These are phyloP conservation scores for Hesperia comma DNA, from an alignment of 2,888 invertebrate genomes.

Conservation along the genomic window DNA sequence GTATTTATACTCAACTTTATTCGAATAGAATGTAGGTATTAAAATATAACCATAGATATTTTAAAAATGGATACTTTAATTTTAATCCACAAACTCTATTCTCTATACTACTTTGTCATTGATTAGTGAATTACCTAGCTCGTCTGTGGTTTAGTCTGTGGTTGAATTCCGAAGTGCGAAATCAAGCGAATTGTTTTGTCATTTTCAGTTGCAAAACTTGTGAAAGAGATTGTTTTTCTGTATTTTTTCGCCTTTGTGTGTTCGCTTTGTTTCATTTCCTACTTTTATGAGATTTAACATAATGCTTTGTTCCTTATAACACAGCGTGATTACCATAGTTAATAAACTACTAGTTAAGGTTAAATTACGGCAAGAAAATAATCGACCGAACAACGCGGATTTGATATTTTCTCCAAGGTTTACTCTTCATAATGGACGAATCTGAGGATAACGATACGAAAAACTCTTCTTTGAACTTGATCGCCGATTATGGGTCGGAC, in stretches of 20 bases:
- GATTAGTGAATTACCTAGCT: too few relatives aligned
- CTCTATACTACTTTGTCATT: too few relatives aligned
- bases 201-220: slow-evolving; percentile 31
- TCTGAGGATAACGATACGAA: slow-evolving; percentile 73
- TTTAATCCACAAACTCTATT: too few relatives aligned
- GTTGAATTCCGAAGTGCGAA: too few relatives aligned
- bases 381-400: slow-evolving; percentile 24
- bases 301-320: slow-evolving; percentile 3
- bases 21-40: too few relatives aligned
- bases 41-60: too few relatives aligned
- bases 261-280: slow-evolving; percentile 42
- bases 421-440: slow-evolving; percentile 70
- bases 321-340: not conserved
- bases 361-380: slow-evolving; percentile 7
- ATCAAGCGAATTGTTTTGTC: slow-evolving; percentile 14
- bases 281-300: not conserved
- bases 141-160: not conserved
- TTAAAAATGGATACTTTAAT: too few relatives aligned
- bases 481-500: slow-evolving; percentile 77
- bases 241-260: slow-evolving; percentile 43
- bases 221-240: slow-evolving; percentile 42
- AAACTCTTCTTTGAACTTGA: slow-evolving; percentile 77
- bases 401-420: slow-evolving; percentile 33
- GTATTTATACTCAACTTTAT: too few relatives aligned
- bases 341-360: not conserved